These are phyloP conservation scores for Colletes latitarsis DNA, from an alignment of 1,140 invertebrate species.

Conservation along the genomic window DNA sequence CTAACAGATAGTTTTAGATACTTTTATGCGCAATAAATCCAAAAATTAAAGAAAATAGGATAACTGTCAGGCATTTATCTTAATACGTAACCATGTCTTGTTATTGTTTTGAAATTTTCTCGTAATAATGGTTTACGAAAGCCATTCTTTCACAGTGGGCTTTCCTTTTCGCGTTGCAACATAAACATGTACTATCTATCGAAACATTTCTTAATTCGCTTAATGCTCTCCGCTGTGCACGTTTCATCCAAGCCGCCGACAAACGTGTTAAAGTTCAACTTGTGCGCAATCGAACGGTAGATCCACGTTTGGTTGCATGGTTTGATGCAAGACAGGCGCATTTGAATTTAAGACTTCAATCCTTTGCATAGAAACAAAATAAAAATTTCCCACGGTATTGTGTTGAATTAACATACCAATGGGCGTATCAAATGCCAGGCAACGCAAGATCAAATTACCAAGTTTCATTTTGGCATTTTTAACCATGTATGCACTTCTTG, in stretches of 20 bases:
- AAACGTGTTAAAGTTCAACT: neutral
- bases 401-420: slow-evolving; percentile 1
- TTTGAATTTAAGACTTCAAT: neutral
- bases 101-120: slow-evolving; percentile 12
- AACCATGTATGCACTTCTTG: neutral
- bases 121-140: slow-evolving; percentile 13
- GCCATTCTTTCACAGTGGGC: neutral
- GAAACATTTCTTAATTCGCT: neutral
- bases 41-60: slow-evolving; percentile 4
- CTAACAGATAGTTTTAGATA: neutral
- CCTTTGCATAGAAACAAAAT: neutral
- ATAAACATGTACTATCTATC: neutral
- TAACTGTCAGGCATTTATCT: neutral
- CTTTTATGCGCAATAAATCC: neutral
- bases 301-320: neutral
- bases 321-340: neutral
- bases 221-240: neutral
- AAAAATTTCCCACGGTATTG: neutral
- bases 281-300: neutral
- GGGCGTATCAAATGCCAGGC: slow-evolving; percentile 15
- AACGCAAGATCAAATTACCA: slow-evolving; percentile 30
- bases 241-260: neutral
- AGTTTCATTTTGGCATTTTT: slow-evolving; percentile 29
- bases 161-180: slow-evolving; percentile 2
- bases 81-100: neutral